Conservation (phyloP, 1,140 invertebrate species). For the Saxidomus purpurata region DNA sequence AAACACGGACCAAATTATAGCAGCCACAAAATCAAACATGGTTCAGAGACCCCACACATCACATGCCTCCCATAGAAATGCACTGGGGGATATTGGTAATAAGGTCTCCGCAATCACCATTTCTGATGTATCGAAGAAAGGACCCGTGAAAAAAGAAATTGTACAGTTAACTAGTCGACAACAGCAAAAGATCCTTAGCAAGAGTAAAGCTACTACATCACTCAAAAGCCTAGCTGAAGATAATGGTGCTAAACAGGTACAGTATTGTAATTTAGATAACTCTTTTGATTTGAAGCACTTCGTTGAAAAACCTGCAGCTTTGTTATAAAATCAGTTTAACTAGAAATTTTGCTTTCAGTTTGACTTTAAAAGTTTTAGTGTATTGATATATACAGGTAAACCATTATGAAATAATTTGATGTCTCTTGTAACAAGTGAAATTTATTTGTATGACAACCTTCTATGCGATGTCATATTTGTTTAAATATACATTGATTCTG, state of each 20-base stretch:
- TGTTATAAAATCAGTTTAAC: too few relatives aligned
- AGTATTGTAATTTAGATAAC: background rate
- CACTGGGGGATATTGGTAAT: conserved; percentile 84
- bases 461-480: too few relatives aligned
- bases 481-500: too few relatives aligned
- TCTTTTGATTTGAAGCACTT: too few relatives aligned
- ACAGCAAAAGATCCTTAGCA: conserved; percentile 71
- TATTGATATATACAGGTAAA: too few relatives aligned
- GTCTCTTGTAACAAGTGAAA: too few relatives aligned
- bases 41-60: conserved; percentile 58
- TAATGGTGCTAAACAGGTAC: conserved; percentile 34
- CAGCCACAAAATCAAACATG: conserved; percentile 63
- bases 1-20: conserved; percentile 69
- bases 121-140: conserved; percentile 75
- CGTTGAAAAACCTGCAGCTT: too few relatives aligned
- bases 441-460: too few relatives aligned
- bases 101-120: conserved; percentile 82
- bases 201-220: conserved; percentile 71
- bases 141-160: conserved; percentile 81
- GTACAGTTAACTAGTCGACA: conserved; percentile 68
- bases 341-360: too few relatives aligned
- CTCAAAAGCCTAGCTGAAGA: conserved; percentile 66
- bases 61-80: conserved; percentile 71
- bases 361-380: too few relatives aligned
- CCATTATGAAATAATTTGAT: too few relatives aligned